Evolutionary conservation across 2,113 vertebrate genomes (phyloP), one percentile per base, ranked within the genome.

Genomic region (human (Homo sapiens)): DNA sequence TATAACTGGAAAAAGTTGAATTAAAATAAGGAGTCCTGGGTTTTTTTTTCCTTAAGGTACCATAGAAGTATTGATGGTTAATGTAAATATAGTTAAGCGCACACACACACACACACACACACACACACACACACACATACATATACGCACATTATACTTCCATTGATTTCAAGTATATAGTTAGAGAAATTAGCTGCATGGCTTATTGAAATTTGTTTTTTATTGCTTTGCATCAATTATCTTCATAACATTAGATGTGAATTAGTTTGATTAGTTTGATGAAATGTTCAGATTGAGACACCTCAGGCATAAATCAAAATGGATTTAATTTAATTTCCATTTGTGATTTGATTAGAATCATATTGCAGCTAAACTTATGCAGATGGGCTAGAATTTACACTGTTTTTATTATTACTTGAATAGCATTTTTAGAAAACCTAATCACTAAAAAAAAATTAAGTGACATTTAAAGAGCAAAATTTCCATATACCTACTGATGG

Each of bases 231-330:
- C 8, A 94, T 0, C 17, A 97, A 30, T 76, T 98, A 96, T 5
- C 7, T 23, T 97, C 23, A 81, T 75, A 94, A 85, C 30, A 92
- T 93, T 87, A 90, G 43, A 76, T 80, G 43, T 22, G 38, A 94
- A 89, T 97, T 89, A 94, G 35, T 96, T 89, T 96, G 87, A 97
- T 95, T 96, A 95, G 91, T 89, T 89, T 94, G 83, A 89, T 90
- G 75, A 90, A 97, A 93, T 94, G n/a, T 86, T 94, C 97, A 85
- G 75, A 97, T 94, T 93, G 93, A 95, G 64, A 90, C 40, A 64
- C 18, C 81, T 97, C 72, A 94, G 75, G 35, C 64, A 81, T 92
- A 96, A 95, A 96, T 96, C 16, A 81, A 96, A 96, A 92, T 70
- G 72, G 68, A 81, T 82, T 97, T 96, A 94, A 95, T 92, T 95